A percentile compares a stretch with the other conserved stretches of the same genome.
These are phyloP conservation scores for Erebia ligea DNA, from an alignment of 2,888 invertebrate species.

Conservation along the genomic window DNA sequence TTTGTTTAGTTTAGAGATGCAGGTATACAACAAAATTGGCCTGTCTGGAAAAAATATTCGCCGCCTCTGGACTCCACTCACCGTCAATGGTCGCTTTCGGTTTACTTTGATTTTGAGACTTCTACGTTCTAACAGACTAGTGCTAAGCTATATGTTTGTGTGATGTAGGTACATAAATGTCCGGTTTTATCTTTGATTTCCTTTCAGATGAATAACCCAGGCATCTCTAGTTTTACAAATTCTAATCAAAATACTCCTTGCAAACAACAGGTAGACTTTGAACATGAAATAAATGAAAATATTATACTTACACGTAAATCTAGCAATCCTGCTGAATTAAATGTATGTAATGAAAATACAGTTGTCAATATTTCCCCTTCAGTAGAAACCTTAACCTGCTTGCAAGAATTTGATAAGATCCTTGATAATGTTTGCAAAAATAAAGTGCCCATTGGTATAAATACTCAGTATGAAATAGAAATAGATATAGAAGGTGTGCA, in stretches of 20 bases:
- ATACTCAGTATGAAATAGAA: neutral
- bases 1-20: too few species aligned
- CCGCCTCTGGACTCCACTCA: too few species aligned
- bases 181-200: neutral
- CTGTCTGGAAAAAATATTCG: too few species aligned
- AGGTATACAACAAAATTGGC: too few species aligned
- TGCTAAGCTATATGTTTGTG: too few species aligned
- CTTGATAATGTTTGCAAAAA: conserved; percentile 4
- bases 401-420: conserved; percentile 1
- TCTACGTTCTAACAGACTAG: too few species aligned
- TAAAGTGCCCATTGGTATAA: neutral
- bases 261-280: neutral
- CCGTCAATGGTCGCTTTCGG: too few species aligned
- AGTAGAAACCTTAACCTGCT: neutral
- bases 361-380: neutral
- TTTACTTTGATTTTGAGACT: too few species aligned
- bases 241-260: neutral
- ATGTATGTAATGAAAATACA: neutral
- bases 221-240: neutral
- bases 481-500: neutral
- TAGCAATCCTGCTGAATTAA: neutral
- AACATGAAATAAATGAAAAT: neutral
- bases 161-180: neutral
- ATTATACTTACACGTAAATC: neutral
- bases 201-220: conserved; percentile 10